Percentiles rank a stretch among this genome's conserved stretches.
These are phyloP conservation scores for Hapalemur alaotrensis DNA, from an alignment of 2,797 vertebrate genomes.

Conservation along the genomic window DNA sequence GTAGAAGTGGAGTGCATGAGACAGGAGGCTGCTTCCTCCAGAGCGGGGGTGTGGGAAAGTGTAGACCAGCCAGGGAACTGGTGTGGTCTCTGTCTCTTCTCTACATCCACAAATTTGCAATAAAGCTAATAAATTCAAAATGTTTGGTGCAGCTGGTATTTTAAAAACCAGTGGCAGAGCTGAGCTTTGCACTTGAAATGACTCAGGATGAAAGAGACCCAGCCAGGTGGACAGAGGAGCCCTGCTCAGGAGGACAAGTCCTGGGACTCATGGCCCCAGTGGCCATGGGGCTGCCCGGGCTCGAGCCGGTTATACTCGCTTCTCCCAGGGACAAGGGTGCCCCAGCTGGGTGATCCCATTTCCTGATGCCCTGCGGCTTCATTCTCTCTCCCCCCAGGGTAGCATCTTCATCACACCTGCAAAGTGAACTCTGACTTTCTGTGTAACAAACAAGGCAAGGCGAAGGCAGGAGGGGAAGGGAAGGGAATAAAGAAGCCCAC, in stretches of 20 bases:
- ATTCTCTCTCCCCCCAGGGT: rapidly evolving
- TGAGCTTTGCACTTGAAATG: neutral
- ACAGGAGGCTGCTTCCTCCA: neutral
- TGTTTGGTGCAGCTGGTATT: neutral
- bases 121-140: neutral
- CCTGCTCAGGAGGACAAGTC: neutral
- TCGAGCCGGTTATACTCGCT: rapidly evolving
- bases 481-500: neutral
- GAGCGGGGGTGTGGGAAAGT: neutral
- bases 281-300: too few relatives aligned
- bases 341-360: neutral
- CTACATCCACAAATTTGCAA: neutral
- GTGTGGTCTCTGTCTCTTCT: neutral
- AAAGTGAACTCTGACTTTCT: neutral
- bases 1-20: neutral
- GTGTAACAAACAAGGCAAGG: neutral
- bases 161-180: neutral
- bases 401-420: neutral
- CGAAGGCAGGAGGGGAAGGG: neutral
- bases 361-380: neutral
- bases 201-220: neutral
- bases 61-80: neutral
- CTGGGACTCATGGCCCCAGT: neutral
- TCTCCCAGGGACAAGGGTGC: neutral
- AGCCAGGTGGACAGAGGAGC: neutral